Evolutionary conservation across 1,140 invertebrate genomes (phyloP), one percentile per base, ranked within the genome.

Genomic region (Lethrus apterus): DNA sequence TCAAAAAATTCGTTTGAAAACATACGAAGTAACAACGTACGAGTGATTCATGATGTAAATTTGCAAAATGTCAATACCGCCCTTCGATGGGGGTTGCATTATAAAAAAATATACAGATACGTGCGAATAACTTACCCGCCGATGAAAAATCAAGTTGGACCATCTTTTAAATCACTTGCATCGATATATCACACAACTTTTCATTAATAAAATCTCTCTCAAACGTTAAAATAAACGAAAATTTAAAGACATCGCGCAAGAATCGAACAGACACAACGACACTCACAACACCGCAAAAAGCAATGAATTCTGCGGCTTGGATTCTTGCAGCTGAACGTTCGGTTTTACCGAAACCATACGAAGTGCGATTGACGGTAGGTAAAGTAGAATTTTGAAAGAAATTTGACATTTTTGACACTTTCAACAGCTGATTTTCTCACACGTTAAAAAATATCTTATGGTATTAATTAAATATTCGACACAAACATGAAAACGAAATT

Each of bases 401-500:
- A 13, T n/a, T 19, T 15, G 18, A 43, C n/a, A 9, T 2, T n/a
- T n/a, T n/a, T n/a, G n/a, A n/a, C n/a, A n/a, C n/a, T n/a, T n/a
- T 13, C 2, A 43, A 15, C 40, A 43, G 29, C 40, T 29, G 29
- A 29, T 43, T 18, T 14, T 7, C 13, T 21, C 36, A 21, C 23
- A 17, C 15, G 9, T 38, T 17, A 9, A 38, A 38, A 38, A 14
- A n/a, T n/a, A n/a, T n/a, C 5, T 33, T 33, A 7, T n/a, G 14
- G 32, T 33, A 7, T 11, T 7, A 34, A 11, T 3, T 14, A 17
- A 34, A 34, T 5, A 8, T 34, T 5, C 5, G 26, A 35, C n/a
- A n/a, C 38, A 29, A 80, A 70, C 60, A 94, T 96, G 91, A 96
- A 96, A 72, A 84, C 78, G 8, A 73, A 89, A 65, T 97, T 93